Percentiles rank a stretch among this genome's conserved stretches.
These are phyloP conservation scores for Lamellibrachia columna DNA, from an alignment of 2,888 invertebrate genomes.

Conservation along the genomic window DNA sequence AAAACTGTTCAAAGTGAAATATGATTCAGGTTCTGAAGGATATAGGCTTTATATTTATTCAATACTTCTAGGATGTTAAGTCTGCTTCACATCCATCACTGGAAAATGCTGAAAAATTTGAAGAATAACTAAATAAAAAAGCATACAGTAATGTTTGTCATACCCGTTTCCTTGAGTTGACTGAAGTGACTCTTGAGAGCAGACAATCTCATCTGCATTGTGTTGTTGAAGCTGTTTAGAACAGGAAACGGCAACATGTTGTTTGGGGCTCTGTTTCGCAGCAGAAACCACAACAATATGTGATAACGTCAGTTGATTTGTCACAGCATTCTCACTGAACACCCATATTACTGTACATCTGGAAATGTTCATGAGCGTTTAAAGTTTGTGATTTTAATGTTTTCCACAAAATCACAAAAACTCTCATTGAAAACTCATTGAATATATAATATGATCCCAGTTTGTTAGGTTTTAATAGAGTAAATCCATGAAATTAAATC, in stretches of 20 bases:
- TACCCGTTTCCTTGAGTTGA: constrained; percentile 57
- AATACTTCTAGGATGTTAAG: too few species aligned
- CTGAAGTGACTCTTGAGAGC: constrained; percentile 55
- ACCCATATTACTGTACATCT: background rate
- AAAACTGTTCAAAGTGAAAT: too few species aligned
- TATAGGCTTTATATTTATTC: too few species aligned
- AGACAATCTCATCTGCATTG: constrained; percentile 55
- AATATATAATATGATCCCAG: too few species aligned
- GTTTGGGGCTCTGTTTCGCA: constrained; percentile 59
- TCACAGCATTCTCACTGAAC: background rate
- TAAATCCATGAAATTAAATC: too few species aligned
- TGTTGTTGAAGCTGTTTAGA: constrained; percentile 62
- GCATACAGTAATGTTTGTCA: background rate
- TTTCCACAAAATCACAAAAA: too few species aligned
- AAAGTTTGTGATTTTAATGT: too few species aligned
- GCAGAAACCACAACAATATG: constrained; percentile 54
- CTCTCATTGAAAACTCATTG: too few species aligned
- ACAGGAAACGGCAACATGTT: constrained; percentile 55
- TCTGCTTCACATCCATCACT: too few species aligned
- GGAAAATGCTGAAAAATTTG: too few species aligned
- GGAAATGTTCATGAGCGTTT: background rate
- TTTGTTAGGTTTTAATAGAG: too few species aligned
- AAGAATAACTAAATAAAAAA: background rate
- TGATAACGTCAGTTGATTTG: background rate
- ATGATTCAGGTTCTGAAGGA: too few species aligned